Percentiles rank a stretch among this genome's conserved stretches.
Conservation (phyloP, 2,113 vertebrate species). For the Polypterus bichir region DNA sequence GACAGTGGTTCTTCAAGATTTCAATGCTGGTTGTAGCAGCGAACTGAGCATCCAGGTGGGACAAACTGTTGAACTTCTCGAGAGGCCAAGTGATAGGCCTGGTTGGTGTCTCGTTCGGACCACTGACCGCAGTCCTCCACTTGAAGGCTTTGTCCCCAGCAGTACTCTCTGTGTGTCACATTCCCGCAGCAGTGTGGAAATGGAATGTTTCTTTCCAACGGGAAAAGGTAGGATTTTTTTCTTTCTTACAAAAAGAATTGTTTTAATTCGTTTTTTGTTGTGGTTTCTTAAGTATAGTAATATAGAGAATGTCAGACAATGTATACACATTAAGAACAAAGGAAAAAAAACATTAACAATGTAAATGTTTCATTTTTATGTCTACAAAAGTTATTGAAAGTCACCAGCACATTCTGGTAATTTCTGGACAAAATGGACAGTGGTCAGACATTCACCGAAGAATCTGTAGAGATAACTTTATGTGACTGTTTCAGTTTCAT, state of each 20-base stretch:
- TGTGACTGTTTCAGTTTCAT: too few relatives aligned
- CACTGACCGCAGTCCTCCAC: conserved; percentile 72
- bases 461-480: too few relatives aligned
- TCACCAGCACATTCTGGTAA: too few relatives aligned
- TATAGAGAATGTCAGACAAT: background rate
- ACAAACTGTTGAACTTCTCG: conserved; percentile 89
- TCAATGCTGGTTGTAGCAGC: conserved; percentile 65
- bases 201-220: conserved; percentile 91
- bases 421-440: too few relatives aligned
- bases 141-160: conserved; percentile 90
- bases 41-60: conserved; percentile 87
- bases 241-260: background rate
- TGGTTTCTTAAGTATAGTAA: background rate
- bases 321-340: background rate
- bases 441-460: too few relatives aligned
- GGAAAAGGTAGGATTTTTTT: conserved; percentile 74
- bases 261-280: background rate
- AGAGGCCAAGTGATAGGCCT: conserved; percentile 76
- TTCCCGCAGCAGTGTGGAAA: conserved; percentile 92
- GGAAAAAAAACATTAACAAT: background rate
- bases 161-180: conserved; percentile 81
- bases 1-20: conserved; percentile 91
- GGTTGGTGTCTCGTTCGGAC: conserved; percentile 90
- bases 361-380: too few relatives aligned
- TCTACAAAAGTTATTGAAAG: too few relatives aligned